These are phyloP conservation scores for Corythornis cristatus DNA, from an alignment of 2,113 vertebrate genomes.

Conservation along the genomic window DNA sequence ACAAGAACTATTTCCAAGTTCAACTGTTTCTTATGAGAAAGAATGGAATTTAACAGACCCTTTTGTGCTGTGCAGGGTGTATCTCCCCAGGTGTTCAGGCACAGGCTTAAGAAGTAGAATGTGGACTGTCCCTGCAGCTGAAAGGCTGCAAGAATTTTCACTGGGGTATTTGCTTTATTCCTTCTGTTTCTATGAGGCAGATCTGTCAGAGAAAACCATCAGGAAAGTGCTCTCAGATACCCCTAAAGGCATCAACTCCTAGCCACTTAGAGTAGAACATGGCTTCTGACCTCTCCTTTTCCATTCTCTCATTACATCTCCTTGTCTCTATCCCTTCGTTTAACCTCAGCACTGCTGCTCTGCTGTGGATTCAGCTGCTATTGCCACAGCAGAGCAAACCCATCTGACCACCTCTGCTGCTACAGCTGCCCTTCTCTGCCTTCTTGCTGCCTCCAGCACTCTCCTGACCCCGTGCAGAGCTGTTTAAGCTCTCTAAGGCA, in stretches of 20 bases:
- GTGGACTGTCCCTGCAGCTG: neutral
- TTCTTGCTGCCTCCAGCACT: neutral
- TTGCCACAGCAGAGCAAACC: neutral
- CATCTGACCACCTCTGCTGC: neutral
- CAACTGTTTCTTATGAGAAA: neutral
- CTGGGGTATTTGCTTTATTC: neutral
- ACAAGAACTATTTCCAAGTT: neutral
- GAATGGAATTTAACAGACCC: neutral
- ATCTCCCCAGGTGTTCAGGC: neutral
- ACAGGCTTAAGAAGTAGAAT: neutral
- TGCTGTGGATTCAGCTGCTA: neutral
- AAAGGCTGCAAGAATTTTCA: neutral
- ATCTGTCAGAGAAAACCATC: neutral
- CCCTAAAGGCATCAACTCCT: neutral
- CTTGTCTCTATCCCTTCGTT: too few relatives aligned
- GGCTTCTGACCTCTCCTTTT: neutral
- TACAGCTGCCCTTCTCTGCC: neutral
- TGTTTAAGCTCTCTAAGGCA: too few relatives aligned
- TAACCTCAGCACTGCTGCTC: neutral
- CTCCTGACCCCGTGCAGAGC: neutral
- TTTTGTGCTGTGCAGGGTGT: neutral
- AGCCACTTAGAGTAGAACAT: neutral
- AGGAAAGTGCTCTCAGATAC: neutral
- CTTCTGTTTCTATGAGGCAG: neutral
- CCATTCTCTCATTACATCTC: fast-evolving